These are phyloP conservation scores for Pangasianodon gigas DNA, from an alignment of 2,113 vertebrate genomes.

Conservation along the genomic window DNA sequence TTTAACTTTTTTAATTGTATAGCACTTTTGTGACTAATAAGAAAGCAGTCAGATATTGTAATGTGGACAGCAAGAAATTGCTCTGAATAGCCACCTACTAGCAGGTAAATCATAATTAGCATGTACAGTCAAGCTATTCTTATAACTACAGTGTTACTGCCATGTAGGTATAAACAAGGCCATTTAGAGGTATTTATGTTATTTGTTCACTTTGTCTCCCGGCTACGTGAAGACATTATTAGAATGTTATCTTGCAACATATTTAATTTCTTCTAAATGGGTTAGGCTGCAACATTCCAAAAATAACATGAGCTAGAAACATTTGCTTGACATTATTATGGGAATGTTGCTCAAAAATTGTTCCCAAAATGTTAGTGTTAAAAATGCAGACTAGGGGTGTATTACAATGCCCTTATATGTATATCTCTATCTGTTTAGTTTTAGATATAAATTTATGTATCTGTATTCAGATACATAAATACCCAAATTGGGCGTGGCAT, in stretches of 20 bases:
- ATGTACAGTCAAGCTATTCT: neutral
- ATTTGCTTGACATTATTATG: neutral
- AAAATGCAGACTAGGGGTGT: neutral
- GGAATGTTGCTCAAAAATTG: neutral
- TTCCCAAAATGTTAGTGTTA: neutral
- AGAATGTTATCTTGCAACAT: neutral
- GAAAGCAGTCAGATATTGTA: neutral
- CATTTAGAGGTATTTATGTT: neutral
- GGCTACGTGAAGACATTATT: neutral
- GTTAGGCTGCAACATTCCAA: neutral
- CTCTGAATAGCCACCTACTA: neutral
- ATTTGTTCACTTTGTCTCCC: neutral
- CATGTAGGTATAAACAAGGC: neutral
- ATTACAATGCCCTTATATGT: neutral
- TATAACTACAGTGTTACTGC: neutral
- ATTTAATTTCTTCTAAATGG: neutral
- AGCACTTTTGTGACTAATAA: neutral
- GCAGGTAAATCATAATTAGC: slow-evolving; percentile 10
- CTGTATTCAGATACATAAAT: neutral
- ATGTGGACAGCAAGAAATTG: neutral
- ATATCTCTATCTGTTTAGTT: neutral
- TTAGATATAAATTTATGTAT: neutral
- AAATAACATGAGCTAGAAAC: neutral
- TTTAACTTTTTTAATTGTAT: neutral
- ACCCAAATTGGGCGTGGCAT: neutral